These are phyloP conservation scores for Onchidella celtica DNA, from an alignment of 2,888 invertebrate genomes.

Conservation along the genomic window DNA sequence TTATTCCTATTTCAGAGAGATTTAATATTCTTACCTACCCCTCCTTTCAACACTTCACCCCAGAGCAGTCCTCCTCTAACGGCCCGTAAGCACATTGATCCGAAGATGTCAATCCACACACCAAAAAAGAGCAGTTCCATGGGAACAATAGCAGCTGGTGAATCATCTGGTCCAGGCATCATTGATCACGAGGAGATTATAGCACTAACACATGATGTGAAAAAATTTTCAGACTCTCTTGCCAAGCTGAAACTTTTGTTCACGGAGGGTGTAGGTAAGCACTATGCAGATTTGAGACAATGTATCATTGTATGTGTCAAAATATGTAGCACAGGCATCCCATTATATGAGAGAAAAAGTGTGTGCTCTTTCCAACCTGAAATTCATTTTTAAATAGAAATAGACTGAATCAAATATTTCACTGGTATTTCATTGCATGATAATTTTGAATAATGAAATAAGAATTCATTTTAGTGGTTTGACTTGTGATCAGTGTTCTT, in stretches of 20 bases:
- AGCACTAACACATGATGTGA: slow-evolving; percentile 81
- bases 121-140: slow-evolving; percentile 63
- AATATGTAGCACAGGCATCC: no score
- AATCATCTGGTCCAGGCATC: slow-evolving; percentile 74
- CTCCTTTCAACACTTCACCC: not conserved
- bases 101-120: slow-evolving; percentile 46
- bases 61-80: slow-evolving; percentile 17
- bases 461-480: no score
- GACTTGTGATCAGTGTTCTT: no score
- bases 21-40: not conserved
- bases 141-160: slow-evolving; percentile 74
- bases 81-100: not conserved
- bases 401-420: no score
- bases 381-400: no score
- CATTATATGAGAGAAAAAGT: no score
- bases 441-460: no score
- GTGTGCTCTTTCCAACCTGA: no score
- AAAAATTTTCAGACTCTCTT: slow-evolving; percentile 81
- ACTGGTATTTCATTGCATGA: no score
- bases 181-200: slow-evolving; percentile 81
- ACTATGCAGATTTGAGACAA: no score
- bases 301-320: no score
- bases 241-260: slow-evolving; percentile 80
- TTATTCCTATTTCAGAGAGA: slow-evolving; percentile 21
- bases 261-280: slow-evolving; percentile 77